Base-by-base conservation (phyloP, 1,140 invertebrate genomes). In the Episyrphus balteatus region DNA sequence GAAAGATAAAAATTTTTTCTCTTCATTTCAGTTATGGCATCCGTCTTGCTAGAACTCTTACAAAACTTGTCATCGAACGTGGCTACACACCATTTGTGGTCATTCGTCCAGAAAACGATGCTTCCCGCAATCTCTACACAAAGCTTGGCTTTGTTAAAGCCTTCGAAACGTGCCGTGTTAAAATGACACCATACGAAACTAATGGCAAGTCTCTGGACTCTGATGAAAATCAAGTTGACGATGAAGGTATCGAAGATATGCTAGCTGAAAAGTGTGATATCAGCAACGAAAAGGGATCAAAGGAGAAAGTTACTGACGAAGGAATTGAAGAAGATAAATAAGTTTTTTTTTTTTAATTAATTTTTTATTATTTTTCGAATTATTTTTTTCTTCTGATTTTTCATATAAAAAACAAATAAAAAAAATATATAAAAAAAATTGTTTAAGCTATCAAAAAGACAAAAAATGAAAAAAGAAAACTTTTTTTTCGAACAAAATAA, bases 81-180 rank as follows among this genome's bases (percentile, higher is more conserved):
- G 84, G 84, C 51, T 88, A 88, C 66, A 77, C 79, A 49, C 85
- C 85, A 13, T 89, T 86, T 66, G 86, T 89, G 45, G 83, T 89
- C 47, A 88, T 89, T 72, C 80, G 84, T 70, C 85, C 85, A 45
- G 83, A 87, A 64, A 88, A 88, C 64, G 82, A 86, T 66, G 84
- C 85, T 37, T 88, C 85, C 52, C 79, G 82, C 55, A 81, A 79
- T 56, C 73, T 88, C 19, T 88, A 88, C 66, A 78, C 74, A 39
- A 88, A 88, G 61, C 74, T 88, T 56, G 83, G 84, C 50, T 88
- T 87, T 70, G 77, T 77, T 56, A 84, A 78, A 66, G 75, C 79
- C 55, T 88, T 84, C 58, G 76, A 83, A 65, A 86, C 82, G 50
- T 81, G 84, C 36, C 76, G 85, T 45, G 83, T 83, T 59, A 80